Conservation (phyloP, 2,797 vertebrate genomes). For the Chiloscyllium punctatum region DNA sequence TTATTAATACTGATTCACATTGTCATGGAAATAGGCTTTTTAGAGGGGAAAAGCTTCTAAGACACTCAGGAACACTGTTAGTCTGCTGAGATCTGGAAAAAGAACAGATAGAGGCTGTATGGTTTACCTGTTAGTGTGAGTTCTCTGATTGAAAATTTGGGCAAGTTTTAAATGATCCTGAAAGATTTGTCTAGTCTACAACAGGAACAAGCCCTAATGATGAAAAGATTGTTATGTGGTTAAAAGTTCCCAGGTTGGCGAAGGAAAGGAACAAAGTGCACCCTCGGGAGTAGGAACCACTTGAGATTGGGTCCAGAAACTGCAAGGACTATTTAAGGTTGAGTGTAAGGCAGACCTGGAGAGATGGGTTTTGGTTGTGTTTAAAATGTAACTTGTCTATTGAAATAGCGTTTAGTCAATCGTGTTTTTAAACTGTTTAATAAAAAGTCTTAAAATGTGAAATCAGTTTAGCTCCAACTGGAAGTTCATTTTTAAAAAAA, state of each 20-base stretch:
- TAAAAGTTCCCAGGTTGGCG: neutral
- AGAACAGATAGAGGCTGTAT: neutral
- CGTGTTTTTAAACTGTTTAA: too few species aligned
- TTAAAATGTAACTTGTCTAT: too few species aligned
- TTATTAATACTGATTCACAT: too few species aligned
- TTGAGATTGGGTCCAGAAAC: neutral
- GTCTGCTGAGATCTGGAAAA: neutral
- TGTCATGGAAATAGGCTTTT: neutral
- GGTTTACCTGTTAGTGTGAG: neutral
- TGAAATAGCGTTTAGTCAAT: too few species aligned
- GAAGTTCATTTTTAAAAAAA: neutral
- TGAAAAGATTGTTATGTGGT: neutral
- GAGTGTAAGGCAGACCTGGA: neutral
- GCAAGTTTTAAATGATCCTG: neutral
- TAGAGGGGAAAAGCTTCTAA: neutral
- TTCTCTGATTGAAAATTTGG: neutral
- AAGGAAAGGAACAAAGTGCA: too few species aligned
- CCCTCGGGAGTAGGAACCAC: neutral
- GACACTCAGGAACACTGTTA: neutral
- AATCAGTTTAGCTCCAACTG: neutral
- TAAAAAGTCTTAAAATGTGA: neutral
- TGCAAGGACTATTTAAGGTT: neutral
- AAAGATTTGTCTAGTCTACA: neutral
- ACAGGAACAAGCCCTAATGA: neutral
- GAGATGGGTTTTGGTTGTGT: too few species aligned